Conservation (phyloP, 2,797 vertebrate genomes). For the Ispidina picta region DNA sequence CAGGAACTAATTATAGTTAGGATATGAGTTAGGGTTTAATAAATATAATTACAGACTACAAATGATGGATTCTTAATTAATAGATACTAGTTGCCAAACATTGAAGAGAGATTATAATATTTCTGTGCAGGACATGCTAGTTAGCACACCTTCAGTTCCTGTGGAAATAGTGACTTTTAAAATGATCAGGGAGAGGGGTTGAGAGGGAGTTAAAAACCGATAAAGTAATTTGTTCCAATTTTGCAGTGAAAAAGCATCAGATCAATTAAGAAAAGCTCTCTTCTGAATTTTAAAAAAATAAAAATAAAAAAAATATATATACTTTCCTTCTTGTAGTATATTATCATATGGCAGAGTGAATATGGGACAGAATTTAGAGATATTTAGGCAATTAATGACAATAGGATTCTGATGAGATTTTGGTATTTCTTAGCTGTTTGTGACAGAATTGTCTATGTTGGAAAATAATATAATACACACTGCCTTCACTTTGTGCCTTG, state of each 20-base stretch:
- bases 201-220: neutral
- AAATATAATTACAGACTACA: conserved; percentile 83
- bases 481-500: neutral
- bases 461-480: too few species aligned
- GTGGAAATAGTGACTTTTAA: conserved; percentile 44
- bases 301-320: neutral
- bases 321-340: neutral
- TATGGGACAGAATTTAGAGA: neutral
- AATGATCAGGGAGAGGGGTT: neutral
- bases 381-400: neutral
- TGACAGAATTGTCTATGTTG: neutral
- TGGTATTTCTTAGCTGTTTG: neutral
- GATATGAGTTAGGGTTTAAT: conserved; percentile 83
- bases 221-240: conserved; percentile 45
- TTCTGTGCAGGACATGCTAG: conserved; percentile 74
- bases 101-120: conserved; percentile 75
- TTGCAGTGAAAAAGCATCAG: conserved; percentile 4
- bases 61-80: conserved; percentile 81
- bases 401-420: neutral
- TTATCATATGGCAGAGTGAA: neutral
- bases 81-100: conserved; percentile 81
- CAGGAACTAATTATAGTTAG: conserved; percentile 83
- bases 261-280: neutral
- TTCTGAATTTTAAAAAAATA: neutral
- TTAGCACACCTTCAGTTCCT: conserved; percentile 57